Evolutionary conservation across 2,113 vertebrate species (phyloP), one percentile per base, ranked within the genome.

Genomic region (Alectura lathami): DNA sequence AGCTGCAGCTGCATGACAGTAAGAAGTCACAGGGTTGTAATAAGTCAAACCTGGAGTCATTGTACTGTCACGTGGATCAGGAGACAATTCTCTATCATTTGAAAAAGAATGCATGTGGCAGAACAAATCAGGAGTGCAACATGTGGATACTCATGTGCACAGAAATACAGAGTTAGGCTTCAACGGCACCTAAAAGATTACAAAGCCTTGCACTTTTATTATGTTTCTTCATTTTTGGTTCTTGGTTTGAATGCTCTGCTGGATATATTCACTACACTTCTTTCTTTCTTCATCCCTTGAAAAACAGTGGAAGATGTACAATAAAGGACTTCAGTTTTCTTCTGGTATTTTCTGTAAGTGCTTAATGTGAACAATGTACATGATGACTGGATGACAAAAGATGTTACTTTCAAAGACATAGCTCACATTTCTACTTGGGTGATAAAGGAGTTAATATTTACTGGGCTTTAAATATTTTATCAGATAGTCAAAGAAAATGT

Each of bases 1-100:
- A 56, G 17, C 29, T 82, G 59, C 54, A 69, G 45, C 18, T 83
- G 24, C 38, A 29, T 56, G 66, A 29, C 15, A 51, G 50, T 26
- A 32, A 83, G 47, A 43, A 93, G 63, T 50, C 54, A 80, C 0
- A 0, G 16, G 34, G 24, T 8, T 81, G 53, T 26, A 90, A 4
- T 45, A 83, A 74, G 54, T 75, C 38, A 93, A n/a, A 89, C 34
- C 32, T 73, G 66, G 75, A 95, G 36, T 78, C 72, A 53, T 24
- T 50, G 57, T 43, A 75, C 53, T 51, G 43, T 82, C 79, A 53
- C 54, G 34, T 53, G 53, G 56, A 88, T 83, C 54, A 72, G 42
- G 70, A 91, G 59, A 32, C 74, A 81, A 27, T 81, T 54, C 6
- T 84, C 67, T 84, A 43, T 62, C 93, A 62, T 72, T 14, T 54